Evolutionary conservation across 2,113 vertebrate species (phyloP).

Genomic region (Desmodus rotundus): DNA sequence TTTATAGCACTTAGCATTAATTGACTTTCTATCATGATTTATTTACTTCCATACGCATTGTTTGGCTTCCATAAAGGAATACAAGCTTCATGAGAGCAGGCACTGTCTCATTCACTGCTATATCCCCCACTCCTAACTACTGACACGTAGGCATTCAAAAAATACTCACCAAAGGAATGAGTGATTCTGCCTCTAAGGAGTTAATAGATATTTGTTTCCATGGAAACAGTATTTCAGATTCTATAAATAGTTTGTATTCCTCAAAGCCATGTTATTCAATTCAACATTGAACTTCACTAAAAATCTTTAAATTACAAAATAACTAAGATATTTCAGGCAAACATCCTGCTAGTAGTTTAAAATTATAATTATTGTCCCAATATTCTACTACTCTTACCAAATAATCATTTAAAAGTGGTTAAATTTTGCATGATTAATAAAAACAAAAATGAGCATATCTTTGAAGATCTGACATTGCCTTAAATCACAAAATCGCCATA

Average conservation of each 20-base stretch:
- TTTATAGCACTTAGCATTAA: background rate
- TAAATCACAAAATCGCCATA: constrained; percentile 46
- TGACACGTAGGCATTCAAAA: background rate
- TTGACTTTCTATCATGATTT: background rate
- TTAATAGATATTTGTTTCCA: constrained; percentile 2
- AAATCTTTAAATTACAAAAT: constrained; percentile 36
- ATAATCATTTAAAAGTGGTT: constrained; percentile 22
- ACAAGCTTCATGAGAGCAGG: background rate
- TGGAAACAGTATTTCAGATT: background rate
- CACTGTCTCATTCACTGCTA: background rate
- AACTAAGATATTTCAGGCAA: constrained; percentile 12
- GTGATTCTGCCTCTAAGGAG: background rate
- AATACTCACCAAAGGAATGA: background rate
- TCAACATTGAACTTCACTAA: background rate
- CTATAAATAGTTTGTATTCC: background rate
- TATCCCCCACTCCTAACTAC: background rate
- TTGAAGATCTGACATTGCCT: constrained; percentile 52
- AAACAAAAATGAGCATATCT: constrained; percentile 47
- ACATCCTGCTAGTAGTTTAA: background rate
- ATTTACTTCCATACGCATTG: background rate
- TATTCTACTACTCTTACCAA: constrained; percentile 18
- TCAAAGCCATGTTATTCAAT: constrained; percentile 5
- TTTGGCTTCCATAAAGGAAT: background rate
- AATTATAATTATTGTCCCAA: constrained; percentile 26
- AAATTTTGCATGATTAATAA: constrained; percentile 38